These are phyloP conservation scores for Aphidius colemani DNA, from an alignment of 2,888 invertebrate genomes.

Conservation along the genomic window DNA sequence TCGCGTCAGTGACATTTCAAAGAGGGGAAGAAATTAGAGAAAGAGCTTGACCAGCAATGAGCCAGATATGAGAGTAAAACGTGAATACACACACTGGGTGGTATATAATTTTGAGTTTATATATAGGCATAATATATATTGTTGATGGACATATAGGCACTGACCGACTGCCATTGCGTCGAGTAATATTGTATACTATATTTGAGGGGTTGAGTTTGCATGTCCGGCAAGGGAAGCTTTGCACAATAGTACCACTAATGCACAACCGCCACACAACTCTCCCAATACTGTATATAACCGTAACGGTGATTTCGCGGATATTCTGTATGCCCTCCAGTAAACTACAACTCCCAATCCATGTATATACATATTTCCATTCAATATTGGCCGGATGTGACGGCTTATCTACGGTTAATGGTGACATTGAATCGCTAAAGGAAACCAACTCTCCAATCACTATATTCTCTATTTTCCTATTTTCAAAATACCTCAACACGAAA, in stretches of 20 bases:
- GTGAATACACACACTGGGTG: no score
- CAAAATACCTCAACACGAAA: background rate
- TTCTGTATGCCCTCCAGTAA: slow-evolving; percentile 44
- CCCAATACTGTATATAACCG: slow-evolving; percentile 11
- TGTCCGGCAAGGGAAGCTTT: slow-evolving; percentile 26
- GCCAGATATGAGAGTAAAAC: slow-evolving; percentile 25
- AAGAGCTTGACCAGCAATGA: slow-evolving; percentile 31
- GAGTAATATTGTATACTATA: slow-evolving; percentile 55
- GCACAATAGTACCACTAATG: slow-evolving; percentile 59
- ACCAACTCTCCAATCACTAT: slow-evolving; percentile 13
- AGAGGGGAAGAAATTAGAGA: slow-evolving; percentile 38
- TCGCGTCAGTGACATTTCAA: slow-evolving; percentile 12
- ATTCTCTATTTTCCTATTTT: slow-evolving; percentile 8
- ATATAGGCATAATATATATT: background rate
- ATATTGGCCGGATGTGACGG: slow-evolving; percentile 49
- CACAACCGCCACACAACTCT: slow-evolving; percentile 48
- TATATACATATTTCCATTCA: slow-evolving; percentile 42
- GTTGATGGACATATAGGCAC: slow-evolving; percentile 46
- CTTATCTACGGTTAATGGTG: slow-evolving; percentile 52
- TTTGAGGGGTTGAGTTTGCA: slow-evolving; percentile 41
- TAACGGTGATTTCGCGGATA: background rate
- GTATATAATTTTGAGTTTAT: no score
- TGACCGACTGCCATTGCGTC: slow-evolving; percentile 52
- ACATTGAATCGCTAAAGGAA: slow-evolving; percentile 34
- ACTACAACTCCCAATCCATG: slow-evolving; percentile 44